Base-by-base conservation (phyloP, 2,888 invertebrate species). In the Eupithecia vulgata region DNA sequence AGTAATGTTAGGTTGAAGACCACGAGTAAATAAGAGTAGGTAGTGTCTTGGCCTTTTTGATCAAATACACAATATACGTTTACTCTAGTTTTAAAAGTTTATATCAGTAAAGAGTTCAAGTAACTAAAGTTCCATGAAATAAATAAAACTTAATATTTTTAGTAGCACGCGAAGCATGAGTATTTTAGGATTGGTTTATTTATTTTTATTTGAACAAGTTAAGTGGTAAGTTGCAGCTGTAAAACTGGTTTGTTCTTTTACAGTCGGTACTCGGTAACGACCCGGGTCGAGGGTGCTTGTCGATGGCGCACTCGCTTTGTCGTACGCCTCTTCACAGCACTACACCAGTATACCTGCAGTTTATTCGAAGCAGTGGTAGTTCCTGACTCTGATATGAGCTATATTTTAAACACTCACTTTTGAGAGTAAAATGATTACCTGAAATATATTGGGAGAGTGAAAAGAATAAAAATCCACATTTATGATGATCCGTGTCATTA, bases 241-340 rank as follows among this genome's bases (percentile, higher is more conserved):
- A 1, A 52, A 21, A 21, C 48, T 52, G 57, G 13, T 57, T 25
- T 57, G 57, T 25, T 25, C 57, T 57, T 57, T 57, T 25, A 57
- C 57, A 25, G 57, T 57, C 57, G 57, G 21, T n/a, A n/a, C 52
- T 52, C 52, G 21, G 52, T 57, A 57, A 25, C 57, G 57, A 57
- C 25, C 12, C 57, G 57, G 57, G 13, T 5, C 12, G 57, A 57
- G 57, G 21, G 57, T 57, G 57, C 57, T 57, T 57, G 52, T 21
- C 21, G 21, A 57, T 13, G 12, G 57, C 12, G 57, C 57, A 57
- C 57, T 13, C 57, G 52, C 52, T 21, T 52, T 21, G 57, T 10
- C 21, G 48, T 21, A 25, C 57, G 57, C 25, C 57, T 25, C 57
- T 57, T 57, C 12, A 25, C 25, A 13, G 13, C 57, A 57, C 57